These are phyloP conservation scores for Perca schrenkii DNA, from an alignment of 2,113 vertebrate genomes.

Conservation along the genomic window DNA sequence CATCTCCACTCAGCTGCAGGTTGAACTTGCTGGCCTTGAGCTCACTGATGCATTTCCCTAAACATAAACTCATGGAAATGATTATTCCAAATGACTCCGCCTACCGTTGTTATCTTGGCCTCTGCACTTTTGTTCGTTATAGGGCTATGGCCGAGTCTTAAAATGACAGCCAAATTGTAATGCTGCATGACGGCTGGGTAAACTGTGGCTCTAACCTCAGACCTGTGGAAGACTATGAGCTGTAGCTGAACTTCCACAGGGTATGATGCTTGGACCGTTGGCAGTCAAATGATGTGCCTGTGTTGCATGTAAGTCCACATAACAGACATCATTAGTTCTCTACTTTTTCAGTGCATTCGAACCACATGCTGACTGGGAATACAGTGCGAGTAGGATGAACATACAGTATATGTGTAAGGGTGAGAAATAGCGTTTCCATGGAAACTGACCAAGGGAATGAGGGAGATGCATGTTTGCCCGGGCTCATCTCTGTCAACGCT, in stretches of 20 bases:
- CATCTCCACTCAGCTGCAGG: conserved; percentile 43
- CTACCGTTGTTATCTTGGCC: conserved; percentile 51
- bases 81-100: conserved; percentile 57
- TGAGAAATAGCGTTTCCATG: conserved; percentile 81
- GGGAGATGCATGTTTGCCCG: conserved; percentile 70
- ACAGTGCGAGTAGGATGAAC: conserved; percentile 42
- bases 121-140: conserved; percentile 39
- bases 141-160: not conserved
- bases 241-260: conserved; percentile 25
- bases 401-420: conserved; percentile 57
- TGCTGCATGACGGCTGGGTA: conserved; percentile 48
- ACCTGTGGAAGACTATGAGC: conserved; percentile 16
- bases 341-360: conserved; percentile 32
- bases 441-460: conserved; percentile 80
- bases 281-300: conserved; percentile 3
- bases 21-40: conserved; percentile 59
- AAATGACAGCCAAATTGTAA: conserved; percentile 48
- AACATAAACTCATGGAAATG: conserved; percentile 65
- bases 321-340: conserved; percentile 24
- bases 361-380: conserved; percentile 36
- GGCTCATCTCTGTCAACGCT: conserved; percentile 71
- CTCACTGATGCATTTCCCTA: conserved; percentile 50
- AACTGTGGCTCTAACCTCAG: conserved; percentile 60
- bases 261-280: not conserved
- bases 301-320: conserved; percentile 13